Conservation (phyloP, 2,888 invertebrate species). For the Andrena hattorfiana region DNA sequence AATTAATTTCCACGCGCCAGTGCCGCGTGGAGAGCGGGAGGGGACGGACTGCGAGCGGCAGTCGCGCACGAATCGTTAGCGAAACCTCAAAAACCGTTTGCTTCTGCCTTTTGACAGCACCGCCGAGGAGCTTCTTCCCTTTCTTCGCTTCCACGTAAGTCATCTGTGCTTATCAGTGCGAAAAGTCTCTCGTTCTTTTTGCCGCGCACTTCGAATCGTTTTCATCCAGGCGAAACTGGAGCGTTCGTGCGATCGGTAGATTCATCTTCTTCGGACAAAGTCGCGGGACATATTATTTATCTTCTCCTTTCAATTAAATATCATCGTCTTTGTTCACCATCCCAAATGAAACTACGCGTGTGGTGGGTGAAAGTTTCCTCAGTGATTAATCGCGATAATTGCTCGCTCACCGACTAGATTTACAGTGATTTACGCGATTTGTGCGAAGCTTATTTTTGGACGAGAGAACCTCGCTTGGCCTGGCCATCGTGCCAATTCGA, state of each 20-base stretch:
- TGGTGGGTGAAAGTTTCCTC: not conserved
- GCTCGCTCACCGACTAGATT: slow-evolving; percentile 20
- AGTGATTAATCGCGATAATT: slow-evolving; percentile 13
- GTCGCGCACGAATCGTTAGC: slow-evolving; percentile 40
- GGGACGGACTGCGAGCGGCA: not conserved
- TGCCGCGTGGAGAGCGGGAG: not conserved
- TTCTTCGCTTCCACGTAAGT: slow-evolving; percentile 15
- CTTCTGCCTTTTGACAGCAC: slow-evolving; percentile 9
- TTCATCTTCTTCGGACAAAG: not conserved
- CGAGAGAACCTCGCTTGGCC: not conserved
- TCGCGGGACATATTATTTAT: not conserved
- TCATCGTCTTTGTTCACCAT: no score
- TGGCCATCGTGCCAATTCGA: slow-evolving; percentile 50
- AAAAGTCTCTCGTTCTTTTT: not conserved
- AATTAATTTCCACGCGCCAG: slow-evolving; percentile 27
- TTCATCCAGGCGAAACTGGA: slow-evolving; percentile 14
- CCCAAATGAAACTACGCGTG: not conserved
- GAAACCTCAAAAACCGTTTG: slow-evolving; percentile 24
- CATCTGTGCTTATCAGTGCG: slow-evolving; percentile 17
- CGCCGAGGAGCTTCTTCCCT: not conserved
- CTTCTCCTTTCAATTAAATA: no score
- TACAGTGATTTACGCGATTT: slow-evolving; percentile 46
- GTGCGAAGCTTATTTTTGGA: slow-evolving; percentile 48
- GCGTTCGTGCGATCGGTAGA: slow-evolving; percentile 19
- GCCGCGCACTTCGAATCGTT: not conserved